Evolutionary conservation across 1,140 invertebrate species (phyloP).

Genomic region (Oppia nitens): DNA sequence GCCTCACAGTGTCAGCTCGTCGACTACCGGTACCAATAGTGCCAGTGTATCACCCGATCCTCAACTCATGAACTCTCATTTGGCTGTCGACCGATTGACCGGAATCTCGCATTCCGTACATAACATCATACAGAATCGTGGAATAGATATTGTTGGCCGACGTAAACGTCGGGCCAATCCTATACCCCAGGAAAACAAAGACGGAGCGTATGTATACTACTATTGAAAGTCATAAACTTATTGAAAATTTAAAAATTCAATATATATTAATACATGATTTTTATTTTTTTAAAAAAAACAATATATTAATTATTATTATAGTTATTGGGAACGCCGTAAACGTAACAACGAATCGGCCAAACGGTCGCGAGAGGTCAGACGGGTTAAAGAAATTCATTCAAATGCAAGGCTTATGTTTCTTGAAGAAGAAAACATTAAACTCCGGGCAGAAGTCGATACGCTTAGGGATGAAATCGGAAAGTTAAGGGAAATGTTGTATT

Average conservation of each 20-base stretch:
- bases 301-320: not conserved
- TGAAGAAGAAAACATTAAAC: conserved; percentile 30
- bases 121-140: no score
- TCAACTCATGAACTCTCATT: no score
- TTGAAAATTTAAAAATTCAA: no score
- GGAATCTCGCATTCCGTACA: no score
- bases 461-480: conserved; percentile 27
- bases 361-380: conserved; percentile 28
- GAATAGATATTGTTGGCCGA: no score
- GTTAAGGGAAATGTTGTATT: conserved; percentile 25
- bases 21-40: no score
- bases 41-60: no score
- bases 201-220: conserved; percentile 17
- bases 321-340: conserved; percentile 30
- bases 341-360: conserved; percentile 34
- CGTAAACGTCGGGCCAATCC: conserved; percentile 24
- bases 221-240: no score
- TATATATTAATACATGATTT: no score
- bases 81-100: no score
- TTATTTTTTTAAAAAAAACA: not conserved
- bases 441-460: conserved; percentile 26
- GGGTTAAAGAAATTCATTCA: conserved; percentile 27
- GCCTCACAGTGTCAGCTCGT: no score
- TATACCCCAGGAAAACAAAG: conserved; percentile 27
- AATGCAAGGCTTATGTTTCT: conserved; percentile 25